Evolutionary conservation across 2,113 vertebrate species (phyloP).

Genomic region (Phainopepla nitens): DNA sequence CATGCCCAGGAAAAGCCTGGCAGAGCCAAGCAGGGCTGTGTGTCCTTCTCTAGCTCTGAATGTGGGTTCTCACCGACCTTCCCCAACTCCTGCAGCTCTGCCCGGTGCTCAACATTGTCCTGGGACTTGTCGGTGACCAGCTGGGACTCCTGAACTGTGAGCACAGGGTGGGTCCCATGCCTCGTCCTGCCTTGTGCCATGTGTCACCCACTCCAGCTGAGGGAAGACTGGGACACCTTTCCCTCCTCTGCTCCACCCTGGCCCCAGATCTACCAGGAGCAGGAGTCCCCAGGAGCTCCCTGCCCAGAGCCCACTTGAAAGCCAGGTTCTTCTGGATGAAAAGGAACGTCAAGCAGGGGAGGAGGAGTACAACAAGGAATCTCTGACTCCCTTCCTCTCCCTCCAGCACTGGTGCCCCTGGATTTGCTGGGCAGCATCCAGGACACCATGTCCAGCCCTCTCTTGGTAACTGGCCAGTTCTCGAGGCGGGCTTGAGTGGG

Average conservation of each 20-base stretch:
- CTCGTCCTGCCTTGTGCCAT: not conserved
- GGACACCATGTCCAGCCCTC: constrained; percentile 54
- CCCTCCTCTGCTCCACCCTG: not conserved
- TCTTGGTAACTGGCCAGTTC: constrained; percentile 51
- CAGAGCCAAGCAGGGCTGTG: not conserved
- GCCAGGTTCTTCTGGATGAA: not conserved
- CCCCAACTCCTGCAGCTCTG: constrained; percentile 55
- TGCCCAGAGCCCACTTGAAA: not conserved
- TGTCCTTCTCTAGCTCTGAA: not conserved
- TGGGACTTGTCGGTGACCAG: constrained; percentile 60
- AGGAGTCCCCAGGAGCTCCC: not conserved
- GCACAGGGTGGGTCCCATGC: rapidly evolving
- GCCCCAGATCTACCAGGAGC: not conserved
- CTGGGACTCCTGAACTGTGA: constrained; percentile 64
- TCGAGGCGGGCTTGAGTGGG: constrained; percentile 50
- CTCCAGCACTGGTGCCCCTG: constrained; percentile 57
- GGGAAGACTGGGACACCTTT: not conserved
- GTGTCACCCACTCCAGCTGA: rapidly evolving
- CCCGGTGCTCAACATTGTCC: not conserved
- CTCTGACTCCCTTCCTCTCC: not conserved
- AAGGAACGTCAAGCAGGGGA: rapidly evolving
- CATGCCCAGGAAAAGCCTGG: rapidly evolving
- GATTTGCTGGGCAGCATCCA: constrained; percentile 64
- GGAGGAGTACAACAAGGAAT: rapidly evolving
- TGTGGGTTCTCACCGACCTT: rapidly evolving